phyloP scores from a whole-genome alignment of 1,140 invertebrate species.

The Ctenoplectra terminalis region DNA sequence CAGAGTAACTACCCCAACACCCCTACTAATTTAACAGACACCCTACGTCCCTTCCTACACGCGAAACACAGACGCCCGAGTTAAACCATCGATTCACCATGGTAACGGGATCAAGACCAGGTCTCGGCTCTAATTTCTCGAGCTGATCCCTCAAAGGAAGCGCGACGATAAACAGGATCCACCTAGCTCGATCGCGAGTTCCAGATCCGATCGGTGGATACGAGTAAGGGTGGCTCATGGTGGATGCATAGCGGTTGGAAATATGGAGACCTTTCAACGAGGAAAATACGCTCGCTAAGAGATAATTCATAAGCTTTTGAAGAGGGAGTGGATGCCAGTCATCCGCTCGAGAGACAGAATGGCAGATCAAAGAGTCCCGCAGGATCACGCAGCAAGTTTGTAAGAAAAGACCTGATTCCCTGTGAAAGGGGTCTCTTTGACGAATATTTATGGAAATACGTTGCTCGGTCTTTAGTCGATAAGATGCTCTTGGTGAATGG shows the following conservation, averaged over 20 bases:
- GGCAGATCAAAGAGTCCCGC: constrained; percentile 68
- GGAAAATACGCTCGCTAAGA: constrained; percentile 1
- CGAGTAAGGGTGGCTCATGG: background rate
- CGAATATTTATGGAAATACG: constrained; percentile 41
- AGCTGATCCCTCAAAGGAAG: constrained; percentile 1
- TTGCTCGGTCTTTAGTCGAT: background rate
- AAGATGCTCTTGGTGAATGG: background rate
- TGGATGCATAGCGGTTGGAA: background rate
- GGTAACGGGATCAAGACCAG: constrained; percentile 8
- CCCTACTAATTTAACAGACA: too few species aligned
- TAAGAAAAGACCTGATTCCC: constrained; percentile 41
- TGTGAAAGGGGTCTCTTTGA: constrained; percentile 18
- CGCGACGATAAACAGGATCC: constrained; percentile 5
- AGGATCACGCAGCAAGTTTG: constrained; percentile 30
- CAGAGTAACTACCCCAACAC: too few species aligned
- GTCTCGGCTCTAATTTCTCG: constrained; percentile 2
- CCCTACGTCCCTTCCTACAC: too few species aligned
- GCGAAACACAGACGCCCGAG: background rate
- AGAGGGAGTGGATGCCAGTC: constrained; percentile 15
- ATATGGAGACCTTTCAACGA: constrained; percentile 11
- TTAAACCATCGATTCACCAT: constrained; percentile 14
- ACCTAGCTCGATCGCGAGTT: background rate
- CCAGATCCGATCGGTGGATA: background rate
- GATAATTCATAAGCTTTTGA: constrained; percentile 63
- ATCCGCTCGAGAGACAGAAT: constrained; percentile 64